Conservation (phyloP, 2,888 invertebrate species). For the Oscheius sp. region DNA sequence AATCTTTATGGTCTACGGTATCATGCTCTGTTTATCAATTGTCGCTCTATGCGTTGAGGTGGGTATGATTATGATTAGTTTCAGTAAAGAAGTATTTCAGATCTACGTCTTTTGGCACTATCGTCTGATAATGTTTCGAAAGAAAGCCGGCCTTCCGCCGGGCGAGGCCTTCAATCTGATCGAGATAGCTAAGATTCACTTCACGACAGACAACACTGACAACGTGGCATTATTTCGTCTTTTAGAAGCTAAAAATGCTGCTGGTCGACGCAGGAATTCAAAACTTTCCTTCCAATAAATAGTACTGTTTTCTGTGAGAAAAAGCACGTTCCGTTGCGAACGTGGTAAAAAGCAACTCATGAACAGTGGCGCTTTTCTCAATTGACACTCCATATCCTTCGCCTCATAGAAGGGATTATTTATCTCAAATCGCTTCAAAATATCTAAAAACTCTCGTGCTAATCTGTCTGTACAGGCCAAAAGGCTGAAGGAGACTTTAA, state of each 20-base stretch:
- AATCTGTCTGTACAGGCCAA: too few relatives aligned
- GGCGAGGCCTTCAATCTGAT: conserved; percentile 39
- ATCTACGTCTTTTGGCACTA: conserved; percentile 52
- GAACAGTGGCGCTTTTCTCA: too few relatives aligned
- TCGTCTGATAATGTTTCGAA: conserved; percentile 37
- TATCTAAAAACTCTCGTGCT: too few relatives aligned
- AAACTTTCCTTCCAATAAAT: not conserved
- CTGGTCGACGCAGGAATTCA: not conserved
- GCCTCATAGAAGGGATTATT: too few relatives aligned
- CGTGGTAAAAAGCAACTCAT: too few relatives aligned
- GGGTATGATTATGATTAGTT: not conserved
- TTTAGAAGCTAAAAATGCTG: conserved; percentile 12
- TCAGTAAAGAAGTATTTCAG: conserved; percentile 13
- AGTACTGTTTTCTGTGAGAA: not conserved
- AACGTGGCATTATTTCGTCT: conserved; percentile 28
- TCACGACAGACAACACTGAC: conserved; percentile 45
- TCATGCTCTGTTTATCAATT: conserved; percentile 44
- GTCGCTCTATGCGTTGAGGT: conserved; percentile 45
- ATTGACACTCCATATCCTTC: too few relatives aligned
- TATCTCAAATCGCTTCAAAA: too few relatives aligned
- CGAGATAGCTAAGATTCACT: conserved; percentile 46
- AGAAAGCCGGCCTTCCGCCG: conserved; percentile 42
- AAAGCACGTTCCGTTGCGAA: too few relatives aligned
- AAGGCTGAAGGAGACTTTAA: too few relatives aligned
- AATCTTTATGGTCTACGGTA: conserved; percentile 50